Conservation (phyloP, 2,888 invertebrate genomes). For the Agonopterix arenella region DNA sequence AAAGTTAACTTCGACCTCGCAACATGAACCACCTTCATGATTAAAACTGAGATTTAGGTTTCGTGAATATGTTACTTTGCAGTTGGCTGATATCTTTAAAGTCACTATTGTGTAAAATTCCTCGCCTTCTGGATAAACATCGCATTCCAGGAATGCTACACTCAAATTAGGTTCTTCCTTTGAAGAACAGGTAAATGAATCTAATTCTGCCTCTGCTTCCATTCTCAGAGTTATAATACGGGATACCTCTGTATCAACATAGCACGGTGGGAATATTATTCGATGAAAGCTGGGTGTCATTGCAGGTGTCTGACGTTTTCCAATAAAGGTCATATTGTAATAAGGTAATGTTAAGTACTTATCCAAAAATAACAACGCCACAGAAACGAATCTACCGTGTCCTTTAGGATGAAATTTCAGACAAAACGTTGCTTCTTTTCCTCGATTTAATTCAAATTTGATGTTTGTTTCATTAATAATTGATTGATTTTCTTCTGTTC, state of each 20-base stretch:
- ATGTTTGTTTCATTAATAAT: conserved; percentile 40
- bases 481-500: conserved; percentile 30
- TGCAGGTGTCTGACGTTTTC: conserved; percentile 38
- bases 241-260: conserved; percentile 31
- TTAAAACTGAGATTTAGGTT: conserved; percentile 37
- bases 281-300: conserved; percentile 43
- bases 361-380: conserved; percentile 55
- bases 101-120: conserved; percentile 30
- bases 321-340: conserved; percentile 57
- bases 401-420: conserved; percentile 56
- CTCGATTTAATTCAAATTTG: conserved; percentile 48
- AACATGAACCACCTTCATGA: conserved; percentile 44
- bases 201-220: conserved; percentile 30
- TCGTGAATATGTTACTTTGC: conserved; percentile 27
- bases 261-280: conserved; percentile 56
- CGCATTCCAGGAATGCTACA: conserved; percentile 29
- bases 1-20: conserved; percentile 54
- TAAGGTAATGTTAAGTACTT: conserved; percentile 54
- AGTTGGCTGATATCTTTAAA: conserved; percentile 37
- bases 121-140: conserved; percentile 22
- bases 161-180: conserved; percentile 38
- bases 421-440: conserved; percentile 27
- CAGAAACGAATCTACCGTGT: conserved; percentile 49
- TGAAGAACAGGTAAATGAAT: conserved; percentile 38
- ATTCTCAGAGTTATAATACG: conserved; percentile 37